Conservation (phyloP, 1,140 invertebrate genomes). For the Ylistrum balloti region DNA sequence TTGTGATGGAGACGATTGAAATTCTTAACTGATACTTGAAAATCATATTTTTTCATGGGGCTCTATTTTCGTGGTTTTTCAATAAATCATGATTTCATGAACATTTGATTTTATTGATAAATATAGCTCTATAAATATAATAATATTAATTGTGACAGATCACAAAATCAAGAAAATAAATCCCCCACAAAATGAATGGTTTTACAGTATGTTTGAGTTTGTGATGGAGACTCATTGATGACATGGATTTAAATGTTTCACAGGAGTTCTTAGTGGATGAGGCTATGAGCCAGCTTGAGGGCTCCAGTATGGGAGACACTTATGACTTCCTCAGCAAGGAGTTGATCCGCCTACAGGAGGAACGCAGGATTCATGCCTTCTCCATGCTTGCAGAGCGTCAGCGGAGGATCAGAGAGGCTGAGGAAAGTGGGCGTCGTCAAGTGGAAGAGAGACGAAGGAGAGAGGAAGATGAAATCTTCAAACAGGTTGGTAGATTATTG, state of each 20-base stretch:
- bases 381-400: conserved; percentile 87
- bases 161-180: no score
- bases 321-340: conserved; percentile 90
- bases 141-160: no score
- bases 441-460: conserved; percentile 86
- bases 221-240: no score
- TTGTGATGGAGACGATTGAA: no score
- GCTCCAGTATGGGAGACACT: conserved; percentile 86
- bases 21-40: no score
- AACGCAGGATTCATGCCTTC: conserved; percentile 88
- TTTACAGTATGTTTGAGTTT: no score
- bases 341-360: conserved; percentile 87
- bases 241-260: neutral
- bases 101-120: no score
- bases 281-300: conserved; percentile 83
- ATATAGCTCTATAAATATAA: no score
- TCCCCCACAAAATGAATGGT: no score
- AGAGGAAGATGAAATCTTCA: conserved; percentile 91
- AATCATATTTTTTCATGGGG: no score
- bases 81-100: no score
- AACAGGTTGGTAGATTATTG: conserved; percentile 83
- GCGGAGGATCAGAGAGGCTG: conserved; percentile 87
- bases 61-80: no score
- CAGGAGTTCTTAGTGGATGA: conserved; percentile 81
- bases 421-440: conserved; percentile 88